phyloP scores from a whole-genome alignment of 2,797 vertebrate genomes.

The Tokudaia muenninki region DNA sequence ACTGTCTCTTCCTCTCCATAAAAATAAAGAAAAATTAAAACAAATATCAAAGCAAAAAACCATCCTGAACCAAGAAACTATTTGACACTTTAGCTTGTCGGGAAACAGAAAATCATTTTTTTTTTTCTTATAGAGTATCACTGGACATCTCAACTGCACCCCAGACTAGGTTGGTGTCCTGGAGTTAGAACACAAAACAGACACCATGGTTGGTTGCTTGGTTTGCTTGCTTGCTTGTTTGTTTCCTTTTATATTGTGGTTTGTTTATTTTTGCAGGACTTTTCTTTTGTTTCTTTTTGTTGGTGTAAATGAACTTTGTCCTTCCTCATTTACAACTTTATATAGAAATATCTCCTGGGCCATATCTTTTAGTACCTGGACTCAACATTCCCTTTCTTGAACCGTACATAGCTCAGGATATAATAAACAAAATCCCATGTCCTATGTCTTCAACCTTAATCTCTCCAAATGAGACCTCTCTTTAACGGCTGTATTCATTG shows the following conservation, averaged over 20 bases:
- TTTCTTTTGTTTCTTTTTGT: not conserved
- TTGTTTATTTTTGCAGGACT: not conserved
- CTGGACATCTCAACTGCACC: too few species aligned
- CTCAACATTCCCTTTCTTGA: not conserved
- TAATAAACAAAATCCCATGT: not conserved
- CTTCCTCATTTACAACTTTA: not conserved
- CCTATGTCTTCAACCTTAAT: not conserved
- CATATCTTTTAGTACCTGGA: not conserved
- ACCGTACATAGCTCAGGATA: not conserved
- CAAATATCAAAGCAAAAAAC: not conserved
- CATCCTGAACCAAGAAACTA: not conserved
- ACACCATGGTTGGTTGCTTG: not conserved
- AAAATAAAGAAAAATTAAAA: not conserved
- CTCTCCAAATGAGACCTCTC: not conserved
- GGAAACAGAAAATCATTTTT: not conserved
- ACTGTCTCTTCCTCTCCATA: not conserved
- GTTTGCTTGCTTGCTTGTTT: not conserved
- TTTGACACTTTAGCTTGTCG: not conserved
- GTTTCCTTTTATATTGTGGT: not conserved
- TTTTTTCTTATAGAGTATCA: not conserved
- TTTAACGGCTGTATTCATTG: not conserved
- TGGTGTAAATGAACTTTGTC: too few species aligned
- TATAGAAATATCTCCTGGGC: fast-evolving
- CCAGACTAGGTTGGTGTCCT: too few species aligned
- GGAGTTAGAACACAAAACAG: not conserved